A percentile compares a stretch with the other conserved stretches of the same genome.
Conservation (phyloP, 2,113 vertebrate species). For the Diadophis punctatus region DNA sequence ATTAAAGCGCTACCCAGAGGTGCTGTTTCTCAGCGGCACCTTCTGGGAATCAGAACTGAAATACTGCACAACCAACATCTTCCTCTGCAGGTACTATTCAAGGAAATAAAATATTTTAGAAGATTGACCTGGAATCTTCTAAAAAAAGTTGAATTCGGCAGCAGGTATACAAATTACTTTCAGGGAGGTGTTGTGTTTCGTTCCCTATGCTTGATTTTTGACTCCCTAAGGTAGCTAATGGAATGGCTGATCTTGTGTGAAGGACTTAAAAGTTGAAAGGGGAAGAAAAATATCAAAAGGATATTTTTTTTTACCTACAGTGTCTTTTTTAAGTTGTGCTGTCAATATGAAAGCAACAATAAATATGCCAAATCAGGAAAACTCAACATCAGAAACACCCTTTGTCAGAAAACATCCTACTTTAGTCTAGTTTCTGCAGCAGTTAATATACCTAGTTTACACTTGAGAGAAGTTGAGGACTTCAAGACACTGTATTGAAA, state of each 20-base stretch:
- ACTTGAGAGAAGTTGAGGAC: not conserved
- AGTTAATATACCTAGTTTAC: not conserved
- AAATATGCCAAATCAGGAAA: not conserved
- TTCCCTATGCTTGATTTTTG: not conserved
- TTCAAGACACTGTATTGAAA: no score
- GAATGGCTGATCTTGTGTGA: not conserved
- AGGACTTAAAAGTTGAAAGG: not conserved
- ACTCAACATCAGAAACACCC: not conserved
- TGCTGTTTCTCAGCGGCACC: not conserved
- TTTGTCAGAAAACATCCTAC: not conserved
- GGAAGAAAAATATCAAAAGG: not conserved
- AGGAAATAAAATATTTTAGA: not conserved
- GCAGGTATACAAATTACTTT: not conserved
- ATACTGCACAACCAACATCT: not conserved
- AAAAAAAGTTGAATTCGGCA: not conserved
- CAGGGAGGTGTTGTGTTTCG: not conserved
- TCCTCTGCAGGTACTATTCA: not conserved
- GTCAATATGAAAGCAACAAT: not conserved
- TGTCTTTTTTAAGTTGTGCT: not conserved
- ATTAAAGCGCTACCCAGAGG: not conserved
- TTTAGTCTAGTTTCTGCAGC: not conserved
- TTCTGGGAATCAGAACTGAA: not conserved
- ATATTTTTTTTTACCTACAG: not conserved
- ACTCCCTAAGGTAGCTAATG: not conserved
- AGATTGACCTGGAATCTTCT: not conserved